Conservation (phyloP, 1,140 invertebrate genomes). For the Caerostris darwini region DNA sequence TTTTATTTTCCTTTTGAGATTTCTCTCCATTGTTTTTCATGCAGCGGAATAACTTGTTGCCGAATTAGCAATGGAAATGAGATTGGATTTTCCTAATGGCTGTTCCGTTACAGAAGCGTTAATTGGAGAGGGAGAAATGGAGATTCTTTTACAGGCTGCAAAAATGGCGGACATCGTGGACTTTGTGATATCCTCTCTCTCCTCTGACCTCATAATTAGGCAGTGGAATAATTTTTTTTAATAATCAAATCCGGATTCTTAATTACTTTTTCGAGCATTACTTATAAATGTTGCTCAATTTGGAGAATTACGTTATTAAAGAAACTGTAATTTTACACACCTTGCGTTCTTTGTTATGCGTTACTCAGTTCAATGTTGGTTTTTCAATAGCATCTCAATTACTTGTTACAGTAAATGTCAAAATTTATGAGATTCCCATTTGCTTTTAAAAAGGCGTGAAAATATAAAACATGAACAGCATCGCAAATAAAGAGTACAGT, state of each 20-base stretch:
- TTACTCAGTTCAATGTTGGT: no score
- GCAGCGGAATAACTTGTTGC: background rate
- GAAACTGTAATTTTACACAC: background rate
- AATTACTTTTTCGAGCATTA: background rate
- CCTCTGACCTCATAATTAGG: background rate
- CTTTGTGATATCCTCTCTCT: background rate
- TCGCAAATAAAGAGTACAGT: no score
- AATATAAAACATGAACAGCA: no score
- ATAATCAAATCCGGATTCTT: background rate
- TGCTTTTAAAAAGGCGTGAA: no score
- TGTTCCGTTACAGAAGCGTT: constrained; percentile 59
- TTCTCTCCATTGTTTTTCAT: constrained; percentile 35
- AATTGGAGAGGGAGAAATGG: constrained; percentile 32
- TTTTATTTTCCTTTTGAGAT: background rate
- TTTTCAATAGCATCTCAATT: no score
- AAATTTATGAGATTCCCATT: no score
- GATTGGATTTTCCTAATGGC: constrained; percentile 45
- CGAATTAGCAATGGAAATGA: constrained; percentile 53
- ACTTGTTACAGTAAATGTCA: no score
- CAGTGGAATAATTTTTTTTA: background rate
- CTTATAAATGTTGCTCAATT: background rate
- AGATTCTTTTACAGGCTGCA: background rate
- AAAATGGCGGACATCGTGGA: constrained; percentile 20
- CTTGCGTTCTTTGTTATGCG: background rate
- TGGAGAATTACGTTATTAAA: background rate